Evolutionary conservation across 2,113 vertebrate species (phyloP).

Genomic region (Nesoenas mayeri): DNA sequence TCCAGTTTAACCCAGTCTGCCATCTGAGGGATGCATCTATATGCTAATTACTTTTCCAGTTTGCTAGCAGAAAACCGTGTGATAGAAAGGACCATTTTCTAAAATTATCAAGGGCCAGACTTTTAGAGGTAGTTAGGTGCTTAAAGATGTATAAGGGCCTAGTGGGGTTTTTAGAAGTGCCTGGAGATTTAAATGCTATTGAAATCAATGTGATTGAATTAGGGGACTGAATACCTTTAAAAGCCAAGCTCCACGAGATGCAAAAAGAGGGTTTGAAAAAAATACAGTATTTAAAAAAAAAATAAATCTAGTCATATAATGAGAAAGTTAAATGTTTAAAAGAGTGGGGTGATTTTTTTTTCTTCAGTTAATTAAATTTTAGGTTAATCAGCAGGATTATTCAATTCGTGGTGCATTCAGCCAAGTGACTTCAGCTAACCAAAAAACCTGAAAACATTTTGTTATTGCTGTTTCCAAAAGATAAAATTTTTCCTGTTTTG

Average conservation of each 20-base stretch:
- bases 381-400: slow-evolving; percentile 16
- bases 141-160: slow-evolving; percentile 15
- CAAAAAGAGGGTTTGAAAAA: background rate
- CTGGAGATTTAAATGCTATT: slow-evolving; percentile 27
- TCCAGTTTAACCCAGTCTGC: slow-evolving; percentile 64
- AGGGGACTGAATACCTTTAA: slow-evolving; percentile 17
- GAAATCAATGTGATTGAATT: slow-evolving; percentile 44
- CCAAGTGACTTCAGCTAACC: background rate
- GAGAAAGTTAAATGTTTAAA: background rate
- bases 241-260: background rate
- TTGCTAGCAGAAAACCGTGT: slow-evolving; percentile 57
- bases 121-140: slow-evolving; percentile 33
- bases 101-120: slow-evolving; percentile 45
- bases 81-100: slow-evolving; percentile 58
- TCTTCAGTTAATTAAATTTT: slow-evolving; percentile 30
- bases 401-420: background rate
- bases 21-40: slow-evolving; percentile 64
- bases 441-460: background rate
- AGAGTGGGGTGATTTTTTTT: background rate
- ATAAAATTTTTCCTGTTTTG: background rate
- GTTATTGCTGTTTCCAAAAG: background rate
- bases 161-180: background rate
- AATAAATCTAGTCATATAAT: background rate
- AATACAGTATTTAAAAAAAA: background rate
- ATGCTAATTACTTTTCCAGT: slow-evolving; percentile 69